Conservation (phyloP, 2,113 vertebrate genomes). For the Sphaerodactylus townsendi region DNA sequence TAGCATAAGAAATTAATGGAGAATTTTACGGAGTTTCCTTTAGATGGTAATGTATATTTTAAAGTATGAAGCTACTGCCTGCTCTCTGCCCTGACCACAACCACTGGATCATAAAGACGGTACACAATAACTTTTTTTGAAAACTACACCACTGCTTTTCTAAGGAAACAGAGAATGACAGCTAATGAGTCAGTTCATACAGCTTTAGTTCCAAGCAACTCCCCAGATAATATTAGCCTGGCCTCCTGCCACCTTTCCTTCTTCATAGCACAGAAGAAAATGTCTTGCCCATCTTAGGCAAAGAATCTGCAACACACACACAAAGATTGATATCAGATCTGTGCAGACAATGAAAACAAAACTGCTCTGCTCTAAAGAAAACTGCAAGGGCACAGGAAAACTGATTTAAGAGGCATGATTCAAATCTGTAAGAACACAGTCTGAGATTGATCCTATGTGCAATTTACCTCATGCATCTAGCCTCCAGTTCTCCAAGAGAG, state of each 20-base stretch:
- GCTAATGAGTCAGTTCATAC: not conserved
- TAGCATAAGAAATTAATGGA: no score
- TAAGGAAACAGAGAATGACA: not conserved
- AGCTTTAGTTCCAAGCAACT: not conserved
- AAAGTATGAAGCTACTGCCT: no score
- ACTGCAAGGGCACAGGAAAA: not conserved
- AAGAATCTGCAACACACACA: conserved; percentile 38
- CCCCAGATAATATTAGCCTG: not conserved
- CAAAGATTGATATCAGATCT: conserved; percentile 37
- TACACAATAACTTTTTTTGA: not conserved
- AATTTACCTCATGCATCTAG: not conserved
- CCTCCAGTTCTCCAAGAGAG: conserved; percentile 4
- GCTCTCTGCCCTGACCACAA: no score
- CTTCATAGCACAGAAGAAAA: conserved; percentile 44
- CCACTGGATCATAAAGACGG: no score
- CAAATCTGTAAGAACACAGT: conserved; percentile 12
- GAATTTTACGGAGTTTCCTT: no score
- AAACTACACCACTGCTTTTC: not conserved
- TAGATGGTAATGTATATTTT: no score
- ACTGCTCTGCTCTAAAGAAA: not conserved
- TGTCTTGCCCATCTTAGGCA: conserved; percentile 34
- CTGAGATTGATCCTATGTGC: not conserved
- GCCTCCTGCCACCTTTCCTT: not conserved
- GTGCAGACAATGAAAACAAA: not conserved
- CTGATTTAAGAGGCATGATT: not conserved